Base-by-base conservation (phyloP, 1,140 invertebrate species). In the Radopholus similis region DNA sequence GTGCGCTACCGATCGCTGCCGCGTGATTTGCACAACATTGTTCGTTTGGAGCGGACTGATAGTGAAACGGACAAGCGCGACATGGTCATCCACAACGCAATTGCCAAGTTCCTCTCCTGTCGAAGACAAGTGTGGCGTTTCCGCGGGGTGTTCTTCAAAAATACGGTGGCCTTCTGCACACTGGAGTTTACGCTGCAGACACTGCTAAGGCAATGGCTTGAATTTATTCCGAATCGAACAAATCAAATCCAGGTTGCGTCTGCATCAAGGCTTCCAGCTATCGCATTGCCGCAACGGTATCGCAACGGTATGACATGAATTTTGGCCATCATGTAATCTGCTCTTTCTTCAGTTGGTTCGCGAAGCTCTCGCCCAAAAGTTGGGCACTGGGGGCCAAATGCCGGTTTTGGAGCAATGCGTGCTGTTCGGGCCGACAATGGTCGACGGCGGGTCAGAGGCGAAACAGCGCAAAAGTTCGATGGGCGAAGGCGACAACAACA, bases 41-140 rank as follows among this genome's bases (percentile, higher is more conserved):
- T 72, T 32, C 30, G 70, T n/a, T 21, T 72, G 64, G 70, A 72
- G 49, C 13, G 32, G n/a, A 32, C 75, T 15, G 44, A 68, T n/a
- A 54, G 63, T 28, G 21, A 26, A 1, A 26, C 26, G 30, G 74
- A 71, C 13, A 72, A 72, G n/a, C 65, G 70, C 13, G 70, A 72
- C 21, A 77, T 77, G 70, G 71, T 72, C 32, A 13, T 72, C 35
- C 70, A 72, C 67, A 72, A 72, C 60, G 70, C 70, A 5, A 59
- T 72, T 13, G 68, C 70, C 13, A 72, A 76, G n/a, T 72, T 76
- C 38, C 4, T 66, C 13, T 35, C 66, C 18, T 70, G 66, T 9
- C 69, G 64, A 44, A 64, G 64, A 1, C 69, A 72, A 38, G 55
- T 66, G 21, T 66, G 64, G 64, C 40, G 38, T 47, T 71, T 66